phyloP scores from a whole-genome alignment of 2,888 invertebrate species.

The Schizaphis graminum region DNA sequence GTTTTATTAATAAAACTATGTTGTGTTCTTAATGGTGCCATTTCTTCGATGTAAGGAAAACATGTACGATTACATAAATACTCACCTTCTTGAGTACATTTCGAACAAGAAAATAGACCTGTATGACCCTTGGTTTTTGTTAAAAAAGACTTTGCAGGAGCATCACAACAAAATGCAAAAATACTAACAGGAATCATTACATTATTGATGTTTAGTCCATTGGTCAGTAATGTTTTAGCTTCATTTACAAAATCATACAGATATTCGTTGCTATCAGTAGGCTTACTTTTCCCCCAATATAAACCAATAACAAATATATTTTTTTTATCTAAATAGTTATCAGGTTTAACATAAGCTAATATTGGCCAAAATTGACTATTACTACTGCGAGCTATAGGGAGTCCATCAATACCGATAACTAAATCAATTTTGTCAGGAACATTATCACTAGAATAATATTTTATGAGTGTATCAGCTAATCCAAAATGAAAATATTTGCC shows the following conservation, averaged over 20 bases:
- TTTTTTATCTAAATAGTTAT: not conserved
- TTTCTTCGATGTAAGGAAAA: not conserved
- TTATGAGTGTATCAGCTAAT: not conserved
- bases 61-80: not conserved
- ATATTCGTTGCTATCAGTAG: not conserved
- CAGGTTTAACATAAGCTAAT: no score
- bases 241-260: not conserved
- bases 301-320: slow-evolving; percentile 5
- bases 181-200: not conserved
- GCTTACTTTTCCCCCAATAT: not conserved
- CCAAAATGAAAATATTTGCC: slow-evolving; percentile 26
- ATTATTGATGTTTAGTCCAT: not conserved
- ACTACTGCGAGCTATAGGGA: not conserved
- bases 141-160: not conserved
- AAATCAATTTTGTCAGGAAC: not conserved
- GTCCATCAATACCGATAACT: not conserved
- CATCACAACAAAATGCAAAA: not conserved
- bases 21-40: not conserved
- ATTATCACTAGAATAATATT: not conserved
- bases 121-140: not conserved
- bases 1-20: not conserved
- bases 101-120: not conserved
- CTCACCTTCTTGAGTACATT: not conserved
- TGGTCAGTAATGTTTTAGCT: not conserved
- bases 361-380: no score